A percentile compares a stretch with the other conserved stretches of the same genome.
Conservation (phyloP, 2,113 vertebrate species). For the Mastomys natalensis region DNA sequence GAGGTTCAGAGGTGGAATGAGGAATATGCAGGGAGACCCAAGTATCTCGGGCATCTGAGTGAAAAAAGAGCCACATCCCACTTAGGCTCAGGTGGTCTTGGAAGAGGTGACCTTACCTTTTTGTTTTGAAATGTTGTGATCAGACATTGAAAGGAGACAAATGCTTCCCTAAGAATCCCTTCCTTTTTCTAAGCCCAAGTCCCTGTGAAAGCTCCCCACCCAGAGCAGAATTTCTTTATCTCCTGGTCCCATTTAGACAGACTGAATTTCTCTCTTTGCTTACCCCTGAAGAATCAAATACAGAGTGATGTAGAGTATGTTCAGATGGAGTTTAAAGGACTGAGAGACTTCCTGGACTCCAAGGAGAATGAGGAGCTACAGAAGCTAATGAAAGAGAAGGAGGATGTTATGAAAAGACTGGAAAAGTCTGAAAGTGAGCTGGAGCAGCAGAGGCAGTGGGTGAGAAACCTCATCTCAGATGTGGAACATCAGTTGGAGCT, state of each 20-base stretch:
- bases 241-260: accelerated
- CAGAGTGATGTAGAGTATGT: slow-evolving; percentile 33
- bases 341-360: slow-evolving; percentile 23
- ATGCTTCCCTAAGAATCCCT: neutral
- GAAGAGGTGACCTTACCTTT: neutral
- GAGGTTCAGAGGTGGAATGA: neutral
- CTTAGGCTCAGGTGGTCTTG: neutral
- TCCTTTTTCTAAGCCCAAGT: neutral
- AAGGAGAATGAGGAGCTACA: slow-evolving; percentile 15
- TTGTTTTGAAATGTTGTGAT: neutral
- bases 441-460: neutral
- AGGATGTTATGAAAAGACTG: neutral
- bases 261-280: neutral
- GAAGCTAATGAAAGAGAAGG: slow-evolving; percentile 15
- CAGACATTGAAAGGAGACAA: neutral
- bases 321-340: neutral
- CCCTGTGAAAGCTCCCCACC: neutral
- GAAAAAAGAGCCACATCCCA: neutral
- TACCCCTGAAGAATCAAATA: slow-evolving; percentile 33
- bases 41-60: neutral
- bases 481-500: neutral
- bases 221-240: neutral
- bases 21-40: accelerated
- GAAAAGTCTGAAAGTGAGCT: neutral
- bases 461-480: slow-evolving; percentile 54